These are phyloP conservation scores for Microhierax caerulescens DNA, from an alignment of 2,797 vertebrate species.

Conservation along the genomic window DNA sequence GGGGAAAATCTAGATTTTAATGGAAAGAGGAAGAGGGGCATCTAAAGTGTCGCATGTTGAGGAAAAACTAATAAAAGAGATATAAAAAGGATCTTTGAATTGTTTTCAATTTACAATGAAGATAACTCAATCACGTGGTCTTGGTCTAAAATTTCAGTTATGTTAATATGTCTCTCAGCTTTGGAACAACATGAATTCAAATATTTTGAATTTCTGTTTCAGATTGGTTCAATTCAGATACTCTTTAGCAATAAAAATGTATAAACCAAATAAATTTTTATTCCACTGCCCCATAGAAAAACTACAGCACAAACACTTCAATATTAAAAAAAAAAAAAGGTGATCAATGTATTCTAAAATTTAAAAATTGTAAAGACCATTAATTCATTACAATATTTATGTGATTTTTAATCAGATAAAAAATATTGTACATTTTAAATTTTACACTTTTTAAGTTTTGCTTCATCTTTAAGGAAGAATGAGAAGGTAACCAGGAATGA, in stretches of 20 bases:
- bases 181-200: neutral
- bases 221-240: neutral
- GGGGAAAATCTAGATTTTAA: constrained; percentile 23
- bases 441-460: neutral
- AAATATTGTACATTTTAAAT: neutral
- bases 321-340: neutral
- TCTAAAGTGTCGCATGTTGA: constrained; percentile 26
- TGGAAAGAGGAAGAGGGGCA: constrained; percentile 5
- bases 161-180: neutral
- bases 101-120: neutral
- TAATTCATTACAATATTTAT: neutral
- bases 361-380: neutral
- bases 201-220: neutral
- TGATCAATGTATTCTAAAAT: neutral
- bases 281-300: neutral
- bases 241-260: neutral
- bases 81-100: neutral
- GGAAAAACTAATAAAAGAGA: neutral
- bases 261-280: neutral
- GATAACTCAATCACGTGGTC: neutral
- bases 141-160: neutral
- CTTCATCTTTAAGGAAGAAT: neutral
- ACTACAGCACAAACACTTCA: neutral
- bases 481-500: neutral
- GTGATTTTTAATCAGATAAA: neutral